Conservation (phyloP, 2,113 vertebrate genomes). For the Pholis gunnellus region DNA sequence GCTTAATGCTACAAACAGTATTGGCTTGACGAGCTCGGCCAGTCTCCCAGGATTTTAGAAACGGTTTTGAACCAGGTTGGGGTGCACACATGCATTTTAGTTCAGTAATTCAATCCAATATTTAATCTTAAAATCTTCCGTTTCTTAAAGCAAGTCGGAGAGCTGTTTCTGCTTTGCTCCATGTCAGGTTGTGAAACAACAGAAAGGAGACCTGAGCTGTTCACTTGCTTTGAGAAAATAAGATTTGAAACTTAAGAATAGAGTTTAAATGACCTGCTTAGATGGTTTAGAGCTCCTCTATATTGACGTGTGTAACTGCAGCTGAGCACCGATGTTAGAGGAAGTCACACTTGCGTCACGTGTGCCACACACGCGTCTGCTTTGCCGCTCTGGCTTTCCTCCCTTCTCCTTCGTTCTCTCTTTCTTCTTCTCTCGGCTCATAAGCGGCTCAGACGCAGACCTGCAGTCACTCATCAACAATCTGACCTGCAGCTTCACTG, state of each 20-base stretch:
- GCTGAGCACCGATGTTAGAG: slow-evolving; percentile 19
- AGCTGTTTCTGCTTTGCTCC: not conserved
- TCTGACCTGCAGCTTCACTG: slow-evolving; percentile 32
- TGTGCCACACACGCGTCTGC: not conserved
- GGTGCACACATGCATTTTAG: slow-evolving; percentile 26
- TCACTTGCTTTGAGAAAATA: slow-evolving; percentile 30
- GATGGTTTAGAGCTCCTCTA: slow-evolving; percentile 1
- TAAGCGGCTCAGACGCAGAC: slow-evolving; percentile 23
- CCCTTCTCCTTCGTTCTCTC: not conserved
- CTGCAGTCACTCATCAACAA: slow-evolving; percentile 67
- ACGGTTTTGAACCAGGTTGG: slow-evolving; percentile 48
- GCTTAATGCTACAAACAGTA: fast-evolving
- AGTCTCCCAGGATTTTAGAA: slow-evolving; percentile 10
- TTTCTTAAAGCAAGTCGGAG: slow-evolving; percentile 48
- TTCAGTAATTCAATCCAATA: slow-evolving; percentile 30
- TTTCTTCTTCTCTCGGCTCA: slow-evolving; percentile 18
- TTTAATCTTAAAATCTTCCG: not conserved
- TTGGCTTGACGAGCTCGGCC: not conserved
- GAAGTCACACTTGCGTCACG: slow-evolving; percentile 24
- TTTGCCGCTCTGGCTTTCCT: not conserved
- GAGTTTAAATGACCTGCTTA: slow-evolving; percentile 46
- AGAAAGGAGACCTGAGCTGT: not conserved
- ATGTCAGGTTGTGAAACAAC: not conserved
- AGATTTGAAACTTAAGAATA: not conserved
- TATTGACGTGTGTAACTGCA: slow-evolving; percentile 19